phyloP scores from a whole-genome alignment of 2,797 vertebrate genomes.

The Dermochelys coriacea region DNA sequence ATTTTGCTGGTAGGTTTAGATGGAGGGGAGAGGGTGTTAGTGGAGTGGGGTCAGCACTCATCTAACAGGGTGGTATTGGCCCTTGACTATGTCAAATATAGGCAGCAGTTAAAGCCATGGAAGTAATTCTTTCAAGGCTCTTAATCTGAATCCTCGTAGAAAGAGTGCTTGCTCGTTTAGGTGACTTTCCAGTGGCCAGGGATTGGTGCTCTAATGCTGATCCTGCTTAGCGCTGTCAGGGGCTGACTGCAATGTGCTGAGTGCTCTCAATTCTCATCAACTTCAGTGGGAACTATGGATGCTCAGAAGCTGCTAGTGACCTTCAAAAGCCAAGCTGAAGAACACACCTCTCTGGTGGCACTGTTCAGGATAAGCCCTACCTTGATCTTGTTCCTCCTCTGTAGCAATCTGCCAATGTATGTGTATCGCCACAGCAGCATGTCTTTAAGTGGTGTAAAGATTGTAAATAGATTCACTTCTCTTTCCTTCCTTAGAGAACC shows the following conservation, averaged over 20 bases:
- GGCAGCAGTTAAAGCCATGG: neutral
- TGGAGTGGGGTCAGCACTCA: neutral
- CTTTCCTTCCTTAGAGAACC: neutral
- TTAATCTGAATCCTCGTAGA: accelerated
- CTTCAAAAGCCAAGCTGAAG: neutral
- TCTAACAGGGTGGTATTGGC: neutral
- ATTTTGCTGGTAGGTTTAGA: neutral
- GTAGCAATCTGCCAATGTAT: neutral
- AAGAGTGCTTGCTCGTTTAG: neutral
- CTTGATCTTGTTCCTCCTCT: neutral
- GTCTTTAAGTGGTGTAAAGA: neutral
- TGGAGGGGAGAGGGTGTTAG: neutral
- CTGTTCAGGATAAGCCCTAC: neutral
- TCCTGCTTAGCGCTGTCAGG: neutral
- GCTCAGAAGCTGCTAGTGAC: too few relatives aligned
- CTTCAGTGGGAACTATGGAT: too few relatives aligned
- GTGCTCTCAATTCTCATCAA: neutral
- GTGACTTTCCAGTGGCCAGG: neutral
- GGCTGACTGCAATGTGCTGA: neutral
- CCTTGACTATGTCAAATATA: neutral
- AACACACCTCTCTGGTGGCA: neutral
- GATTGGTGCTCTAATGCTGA: neutral
- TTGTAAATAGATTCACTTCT: neutral
- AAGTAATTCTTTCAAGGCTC: neutral
- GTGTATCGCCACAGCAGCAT: neutral